Evolutionary conservation across 2,113 vertebrate species (phyloP), one percentile per base, ranked within the genome.

Genomic region (Amblyornis subalaris): DNA sequence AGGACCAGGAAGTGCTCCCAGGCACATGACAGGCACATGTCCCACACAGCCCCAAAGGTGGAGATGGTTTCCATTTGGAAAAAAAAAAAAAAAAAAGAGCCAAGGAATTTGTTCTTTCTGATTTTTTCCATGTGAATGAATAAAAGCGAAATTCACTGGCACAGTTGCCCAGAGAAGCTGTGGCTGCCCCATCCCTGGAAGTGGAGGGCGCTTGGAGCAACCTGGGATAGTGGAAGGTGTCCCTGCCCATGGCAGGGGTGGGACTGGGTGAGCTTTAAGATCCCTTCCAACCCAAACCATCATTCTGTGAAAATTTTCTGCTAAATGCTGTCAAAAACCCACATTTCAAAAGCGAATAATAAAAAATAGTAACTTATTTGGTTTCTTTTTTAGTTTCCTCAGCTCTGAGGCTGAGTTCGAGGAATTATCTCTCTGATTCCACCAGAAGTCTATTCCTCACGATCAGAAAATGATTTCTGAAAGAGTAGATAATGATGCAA

Each of bases 401-500:
- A n/a, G 44, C 55, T 64, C 25, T 20, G 9, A 72, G 60, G 66
- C n/a, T 17, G 54, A 87, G 33, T 24, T 85, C 23, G 53, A 82
- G 93, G 82, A 91, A 83, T 91, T 50, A 58, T 28, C 51, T 35
- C 54, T 50, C 64, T 58, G 90, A 83, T 82, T 88, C 62, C 35
- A 61, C 26, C 58, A 88, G 67, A 26, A 93, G 35, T 9, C 78
- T 88, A 24, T 26, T 72, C 54, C 85, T 77, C 75, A 60, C 1
- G 12, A 60, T 76, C 53, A 79, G 75, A 91, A 88, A 64, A 62
- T 51, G 6, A 40, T 70, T 91, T 94, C 85, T 88, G 75, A 90
- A 91, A 73, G 71, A 47, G 40, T 40, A 36, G 22, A 65, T 58
- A 70, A 88, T 28, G 64, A 93, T 93, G 85, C 78, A 95, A 87